Percentiles rank a stretch among this genome's conserved stretches.
These are phyloP conservation scores for Pandemis heparana DNA, from an alignment of 2,888 invertebrate species.

Conservation along the genomic window DNA sequence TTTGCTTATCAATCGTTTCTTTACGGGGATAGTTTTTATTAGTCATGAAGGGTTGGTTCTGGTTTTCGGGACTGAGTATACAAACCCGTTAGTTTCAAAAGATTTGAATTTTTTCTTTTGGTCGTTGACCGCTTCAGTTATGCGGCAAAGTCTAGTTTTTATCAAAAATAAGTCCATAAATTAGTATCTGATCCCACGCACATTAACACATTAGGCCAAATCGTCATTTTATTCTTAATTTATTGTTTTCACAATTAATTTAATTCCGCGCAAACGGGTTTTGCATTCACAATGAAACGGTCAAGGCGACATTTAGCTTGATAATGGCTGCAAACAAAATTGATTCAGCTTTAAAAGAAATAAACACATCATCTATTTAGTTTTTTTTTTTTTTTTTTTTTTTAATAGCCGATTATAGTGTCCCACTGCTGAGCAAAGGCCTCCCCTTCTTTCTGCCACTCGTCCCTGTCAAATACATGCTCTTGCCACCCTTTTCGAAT, in stretches of 20 bases:
- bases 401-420: too few species aligned
- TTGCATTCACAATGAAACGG: slow-evolving; percentile 13
- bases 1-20: too few species aligned
- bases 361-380: neutral
- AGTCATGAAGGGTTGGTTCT: too few species aligned
- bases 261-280: slow-evolving; percentile 16
- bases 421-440: too few species aligned
- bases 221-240: slow-evolving; percentile 16
- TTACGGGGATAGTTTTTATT: too few species aligned
- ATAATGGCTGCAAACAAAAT: neutral
- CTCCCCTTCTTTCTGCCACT: too few species aligned
- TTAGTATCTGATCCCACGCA: slow-evolving; percentile 19
- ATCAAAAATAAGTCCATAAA: slow-evolving; percentile 22
- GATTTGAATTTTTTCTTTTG: neutral
- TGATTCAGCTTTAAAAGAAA: neutral
- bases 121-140: slow-evolving; percentile 3
- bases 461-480: too few species aligned
- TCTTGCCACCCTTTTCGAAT: too few species aligned
- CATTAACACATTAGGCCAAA: slow-evolving; percentile 28
- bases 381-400: too few species aligned
- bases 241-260: slow-evolving; percentile 32
- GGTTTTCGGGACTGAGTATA: too few species aligned
- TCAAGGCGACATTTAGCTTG: neutral
- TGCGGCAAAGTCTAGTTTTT: slow-evolving; percentile 1
- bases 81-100: too few species aligned